These are phyloP conservation scores for Lucilia cuprina DNA, from an alignment of 1,140 invertebrate species.

Conservation along the genomic window DNA sequence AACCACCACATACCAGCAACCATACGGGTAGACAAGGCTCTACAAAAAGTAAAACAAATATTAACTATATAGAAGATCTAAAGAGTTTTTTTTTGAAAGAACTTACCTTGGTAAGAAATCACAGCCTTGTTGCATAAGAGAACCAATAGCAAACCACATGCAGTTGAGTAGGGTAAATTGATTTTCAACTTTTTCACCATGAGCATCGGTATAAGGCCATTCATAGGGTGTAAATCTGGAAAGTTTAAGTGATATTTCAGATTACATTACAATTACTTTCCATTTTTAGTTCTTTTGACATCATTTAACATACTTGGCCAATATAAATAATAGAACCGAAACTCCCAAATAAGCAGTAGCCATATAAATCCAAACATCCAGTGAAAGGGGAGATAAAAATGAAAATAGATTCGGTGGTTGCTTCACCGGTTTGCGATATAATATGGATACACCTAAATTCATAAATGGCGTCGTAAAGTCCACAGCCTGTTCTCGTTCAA, in stretches of 20 bases:
- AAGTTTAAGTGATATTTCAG: too few species aligned
- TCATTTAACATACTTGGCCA: slow-evolving; percentile 78
- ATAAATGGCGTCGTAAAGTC: slow-evolving; percentile 97
- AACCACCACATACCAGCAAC: slow-evolving; percentile 97
- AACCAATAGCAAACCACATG: slow-evolving; percentile 95
- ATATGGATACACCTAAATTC: slow-evolving; percentile 92
- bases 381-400: slow-evolving; percentile 90
- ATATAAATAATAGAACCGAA: slow-evolving; percentile 89
- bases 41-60: slow-evolving; percentile 58
- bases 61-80: background rate
- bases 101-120: slow-evolving; percentile 87
- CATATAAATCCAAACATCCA: slow-evolving; percentile 97
- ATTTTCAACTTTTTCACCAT: slow-evolving; percentile 83
- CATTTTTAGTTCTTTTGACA: too few species aligned
- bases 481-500: slow-evolving; percentile 83
- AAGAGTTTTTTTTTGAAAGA: background rate
- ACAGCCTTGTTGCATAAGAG: slow-evolving; percentile 91
- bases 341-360: slow-evolving; percentile 92
- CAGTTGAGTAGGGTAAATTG: slow-evolving; percentile 92
- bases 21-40: slow-evolving; percentile 86
- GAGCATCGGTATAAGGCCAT: slow-evolving; percentile 84
- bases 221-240: slow-evolving; percentile 89
- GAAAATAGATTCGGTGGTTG: slow-evolving; percentile 92
- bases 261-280: too few species aligned
- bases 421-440: slow-evolving; percentile 90